Conservation (phyloP, 2,797 vertebrate species). For the Micromesistius poutassou region DNA sequence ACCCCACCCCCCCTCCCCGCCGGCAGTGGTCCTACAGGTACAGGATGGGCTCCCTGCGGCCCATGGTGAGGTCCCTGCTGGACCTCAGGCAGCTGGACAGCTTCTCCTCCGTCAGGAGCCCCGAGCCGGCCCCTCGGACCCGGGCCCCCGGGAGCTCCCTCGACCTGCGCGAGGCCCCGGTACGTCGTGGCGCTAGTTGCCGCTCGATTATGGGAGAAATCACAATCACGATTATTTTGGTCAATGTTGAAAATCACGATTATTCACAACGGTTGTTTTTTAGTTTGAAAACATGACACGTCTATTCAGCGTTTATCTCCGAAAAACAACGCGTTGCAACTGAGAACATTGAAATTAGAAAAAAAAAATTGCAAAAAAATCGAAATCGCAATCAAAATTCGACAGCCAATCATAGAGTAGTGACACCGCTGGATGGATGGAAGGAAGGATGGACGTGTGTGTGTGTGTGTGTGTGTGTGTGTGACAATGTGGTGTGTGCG, state of each 20-base stretch:
- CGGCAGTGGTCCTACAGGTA: conserved; percentile 79
- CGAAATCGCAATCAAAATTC: too few relatives aligned
- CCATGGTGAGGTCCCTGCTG: conserved; percentile 92
- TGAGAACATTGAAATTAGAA: too few relatives aligned
- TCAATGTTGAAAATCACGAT: too few relatives aligned
- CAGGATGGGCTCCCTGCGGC: conserved; percentile 70
- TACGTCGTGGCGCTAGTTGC: conserved; percentile 26
- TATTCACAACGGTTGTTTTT: too few relatives aligned
- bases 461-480: too few relatives aligned
- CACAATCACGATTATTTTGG: too few relatives aligned
- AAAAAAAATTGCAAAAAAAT: too few relatives aligned
- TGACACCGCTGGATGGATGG: too few relatives aligned
- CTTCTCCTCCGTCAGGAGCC: conserved; percentile 66
- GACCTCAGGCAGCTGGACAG: conserved; percentile 87
- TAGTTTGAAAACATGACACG: too few relatives aligned
- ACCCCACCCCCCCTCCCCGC: conserved; percentile 76
- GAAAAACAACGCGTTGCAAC: too few relatives aligned
- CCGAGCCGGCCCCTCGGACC: conserved; percentile 13
- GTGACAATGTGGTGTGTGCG: too few relatives aligned
- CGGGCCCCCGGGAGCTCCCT: conserved; percentile 38
- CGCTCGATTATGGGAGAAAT: background rate
- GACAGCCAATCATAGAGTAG: background rate
- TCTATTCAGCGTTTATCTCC: too few relatives aligned
- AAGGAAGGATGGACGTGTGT: background rate
- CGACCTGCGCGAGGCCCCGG: conserved; percentile 53